Conservation (phyloP, 2,888 invertebrate species). For the Polyommatus icarus region DNA sequence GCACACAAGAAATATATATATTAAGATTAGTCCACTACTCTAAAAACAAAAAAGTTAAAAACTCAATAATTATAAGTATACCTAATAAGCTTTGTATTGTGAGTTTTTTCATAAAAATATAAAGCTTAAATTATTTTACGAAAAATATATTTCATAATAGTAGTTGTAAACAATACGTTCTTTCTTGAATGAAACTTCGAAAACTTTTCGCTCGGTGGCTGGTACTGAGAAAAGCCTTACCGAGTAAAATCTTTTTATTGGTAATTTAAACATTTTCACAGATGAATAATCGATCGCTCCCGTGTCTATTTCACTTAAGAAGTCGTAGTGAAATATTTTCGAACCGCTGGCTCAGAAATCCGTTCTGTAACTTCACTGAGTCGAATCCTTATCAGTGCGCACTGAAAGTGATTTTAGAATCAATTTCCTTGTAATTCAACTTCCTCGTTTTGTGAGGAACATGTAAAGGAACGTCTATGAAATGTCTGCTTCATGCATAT, state of each 20-base stretch:
- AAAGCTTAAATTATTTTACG: too few species aligned
- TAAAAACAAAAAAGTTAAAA: too few species aligned
- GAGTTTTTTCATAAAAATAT: too few species aligned
- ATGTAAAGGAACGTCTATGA: neutral
- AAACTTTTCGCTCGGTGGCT: neutral
- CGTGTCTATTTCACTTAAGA: conserved; percentile 56
- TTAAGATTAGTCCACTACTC: too few species aligned
- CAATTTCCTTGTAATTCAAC: conserved; percentile 26
- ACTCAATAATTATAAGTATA: too few species aligned
- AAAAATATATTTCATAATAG: too few species aligned
- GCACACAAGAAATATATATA: too few species aligned
- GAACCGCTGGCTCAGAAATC: conserved; percentile 71
- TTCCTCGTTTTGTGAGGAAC: conserved; percentile 7
- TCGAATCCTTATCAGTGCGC: conserved; percentile 32
- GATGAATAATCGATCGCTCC: conserved; percentile 58
- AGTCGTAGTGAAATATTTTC: conserved; percentile 60
- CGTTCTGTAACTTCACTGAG: conserved; percentile 51
- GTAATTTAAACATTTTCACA: conserved; percentile 52
- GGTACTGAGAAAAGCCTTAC: neutral
- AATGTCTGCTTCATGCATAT: neutral
- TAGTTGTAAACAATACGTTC: too few species aligned
- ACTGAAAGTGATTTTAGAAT: conserved; percentile 27
- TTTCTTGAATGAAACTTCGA: neutral
- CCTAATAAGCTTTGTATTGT: too few species aligned
- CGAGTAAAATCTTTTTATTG: conserved; percentile 5